Conservation (phyloP, 2,888 invertebrate species). For the Kuschelorhynchus macadamiae region DNA sequence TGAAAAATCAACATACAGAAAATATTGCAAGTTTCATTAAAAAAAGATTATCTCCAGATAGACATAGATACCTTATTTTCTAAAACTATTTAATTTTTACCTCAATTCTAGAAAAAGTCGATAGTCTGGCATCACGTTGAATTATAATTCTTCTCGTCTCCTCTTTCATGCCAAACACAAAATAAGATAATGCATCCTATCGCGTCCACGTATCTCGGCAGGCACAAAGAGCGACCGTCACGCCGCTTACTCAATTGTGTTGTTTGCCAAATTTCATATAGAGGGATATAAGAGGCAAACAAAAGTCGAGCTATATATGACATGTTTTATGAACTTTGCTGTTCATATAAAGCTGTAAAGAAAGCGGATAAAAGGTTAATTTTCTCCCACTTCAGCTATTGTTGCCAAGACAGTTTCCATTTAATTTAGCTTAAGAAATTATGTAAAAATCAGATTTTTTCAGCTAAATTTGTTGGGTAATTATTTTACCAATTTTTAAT, state of each 20-base stretch:
- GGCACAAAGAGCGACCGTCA: conserved; percentile 51
- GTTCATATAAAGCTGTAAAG: conserved; percentile 8
- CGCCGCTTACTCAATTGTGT: conserved; percentile 55
- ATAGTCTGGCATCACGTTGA: too few species aligned
- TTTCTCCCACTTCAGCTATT: background rate
- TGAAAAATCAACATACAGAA: too few species aligned
- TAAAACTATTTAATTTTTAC: too few species aligned
- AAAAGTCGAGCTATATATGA: conserved; percentile 25
- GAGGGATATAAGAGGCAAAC: conserved; percentile 40
- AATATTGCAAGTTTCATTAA: too few species aligned
- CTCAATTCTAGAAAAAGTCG: too few species aligned
- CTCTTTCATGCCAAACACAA: conserved; percentile 37
- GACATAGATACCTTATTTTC: too few species aligned
- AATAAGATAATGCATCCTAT: conserved; percentile 36
- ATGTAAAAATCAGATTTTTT: too few species aligned
- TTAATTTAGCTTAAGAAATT: background rate
- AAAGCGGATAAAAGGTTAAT: conserved; percentile 12
- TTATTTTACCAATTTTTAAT: too few species aligned
- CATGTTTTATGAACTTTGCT: conserved; percentile 31
- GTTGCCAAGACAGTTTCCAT: background rate
- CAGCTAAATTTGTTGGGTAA: too few species aligned
- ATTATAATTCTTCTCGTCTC: conserved; percentile 19
- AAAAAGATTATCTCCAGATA: too few species aligned
- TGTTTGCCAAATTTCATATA: conserved; percentile 56
- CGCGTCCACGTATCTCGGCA: conserved; percentile 40